These are phyloP conservation scores for Yponomeuta cagnagella DNA, from an alignment of 2,888 invertebrate genomes.

Conservation along the genomic window DNA sequence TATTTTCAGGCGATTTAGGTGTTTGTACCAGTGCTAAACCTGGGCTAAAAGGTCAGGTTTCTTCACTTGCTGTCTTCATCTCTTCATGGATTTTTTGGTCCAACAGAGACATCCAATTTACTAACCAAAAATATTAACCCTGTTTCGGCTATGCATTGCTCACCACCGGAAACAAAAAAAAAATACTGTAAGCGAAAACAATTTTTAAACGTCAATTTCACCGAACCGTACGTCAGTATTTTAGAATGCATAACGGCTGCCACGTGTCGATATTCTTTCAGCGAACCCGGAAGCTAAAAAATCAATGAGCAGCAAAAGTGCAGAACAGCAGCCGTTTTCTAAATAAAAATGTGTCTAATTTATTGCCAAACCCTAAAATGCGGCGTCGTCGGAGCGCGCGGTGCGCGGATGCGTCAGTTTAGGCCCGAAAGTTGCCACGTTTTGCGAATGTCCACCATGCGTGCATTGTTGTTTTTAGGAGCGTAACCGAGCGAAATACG, in stretches of 20 bases:
- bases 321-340: slow-evolving; percentile 40
- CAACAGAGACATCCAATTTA: too few species aligned
- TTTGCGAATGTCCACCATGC: slow-evolving; percentile 32
- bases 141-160: not conserved
- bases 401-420: slow-evolving; percentile 22
- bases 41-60: too few species aligned
- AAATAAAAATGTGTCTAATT: slow-evolving; percentile 48
- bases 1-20: too few species aligned
- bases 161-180: not conserved
- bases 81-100: too few species aligned
- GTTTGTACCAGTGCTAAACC: too few species aligned
- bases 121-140: not conserved
- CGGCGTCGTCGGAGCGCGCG: slow-evolving; percentile 31
- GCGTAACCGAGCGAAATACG: slow-evolving; percentile 7
- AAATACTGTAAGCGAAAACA: not conserved
- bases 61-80: too few species aligned
- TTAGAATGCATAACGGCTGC: slow-evolving; percentile 37
- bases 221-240: not conserved
- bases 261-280: slow-evolving; percentile 57
- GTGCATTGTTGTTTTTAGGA: slow-evolving; percentile 14
- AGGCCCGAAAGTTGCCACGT: slow-evolving; percentile 35
- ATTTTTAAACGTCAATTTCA: not conserved
- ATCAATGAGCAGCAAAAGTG: slow-evolving; percentile 49
- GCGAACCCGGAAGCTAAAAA: slow-evolving; percentile 47
- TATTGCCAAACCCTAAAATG: slow-evolving; percentile 39